A percentile compares a stretch with the other conserved stretches of the same genome.
Evolutionary conservation across 1,140 invertebrate species (phyloP).

Genomic region (Amphibalanus amphitrite): DNA sequence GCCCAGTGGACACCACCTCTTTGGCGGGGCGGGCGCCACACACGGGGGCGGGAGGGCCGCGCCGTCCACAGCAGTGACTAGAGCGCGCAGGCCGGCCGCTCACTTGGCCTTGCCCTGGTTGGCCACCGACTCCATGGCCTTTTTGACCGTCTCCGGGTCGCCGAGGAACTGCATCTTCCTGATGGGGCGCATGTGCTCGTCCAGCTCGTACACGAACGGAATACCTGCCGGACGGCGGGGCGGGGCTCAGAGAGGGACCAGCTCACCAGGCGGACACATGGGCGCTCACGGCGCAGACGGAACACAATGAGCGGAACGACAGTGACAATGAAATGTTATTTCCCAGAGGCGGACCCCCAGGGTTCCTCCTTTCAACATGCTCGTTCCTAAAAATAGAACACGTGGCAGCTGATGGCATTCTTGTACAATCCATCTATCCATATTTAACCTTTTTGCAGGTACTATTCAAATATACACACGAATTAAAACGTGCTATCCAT

Average conservation of each 20-base stretch:
- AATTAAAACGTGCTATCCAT: no score
- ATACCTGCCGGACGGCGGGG: conserved; percentile 32
- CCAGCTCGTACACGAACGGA: conserved; percentile 85
- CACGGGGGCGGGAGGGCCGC: no score
- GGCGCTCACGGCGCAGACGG: background rate
- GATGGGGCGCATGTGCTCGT: conserved; percentile 75
- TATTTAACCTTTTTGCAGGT: no score
- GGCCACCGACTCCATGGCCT: conserved; percentile 82
- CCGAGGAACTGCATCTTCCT: conserved; percentile 84
- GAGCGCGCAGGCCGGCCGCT: conserved; percentile 18
- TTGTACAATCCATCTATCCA: no score
- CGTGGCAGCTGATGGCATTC: no score
- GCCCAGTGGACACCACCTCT: no score
- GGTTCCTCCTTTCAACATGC: background rate
- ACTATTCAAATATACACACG: no score
- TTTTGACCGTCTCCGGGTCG: conserved; percentile 82
- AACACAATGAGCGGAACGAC: conserved; percentile 14
- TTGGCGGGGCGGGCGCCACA: no score
- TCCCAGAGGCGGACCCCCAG: no score
- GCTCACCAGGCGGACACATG: no score
- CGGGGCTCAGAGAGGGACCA: no score
- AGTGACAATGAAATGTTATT: background rate
- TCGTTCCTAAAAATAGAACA: no score
- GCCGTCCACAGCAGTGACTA: background rate
- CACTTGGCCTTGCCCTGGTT: conserved; percentile 85